These are phyloP conservation scores for Cephus cinctus DNA, from an alignment of 1,140 invertebrate species.

Conservation along the genomic window DNA sequence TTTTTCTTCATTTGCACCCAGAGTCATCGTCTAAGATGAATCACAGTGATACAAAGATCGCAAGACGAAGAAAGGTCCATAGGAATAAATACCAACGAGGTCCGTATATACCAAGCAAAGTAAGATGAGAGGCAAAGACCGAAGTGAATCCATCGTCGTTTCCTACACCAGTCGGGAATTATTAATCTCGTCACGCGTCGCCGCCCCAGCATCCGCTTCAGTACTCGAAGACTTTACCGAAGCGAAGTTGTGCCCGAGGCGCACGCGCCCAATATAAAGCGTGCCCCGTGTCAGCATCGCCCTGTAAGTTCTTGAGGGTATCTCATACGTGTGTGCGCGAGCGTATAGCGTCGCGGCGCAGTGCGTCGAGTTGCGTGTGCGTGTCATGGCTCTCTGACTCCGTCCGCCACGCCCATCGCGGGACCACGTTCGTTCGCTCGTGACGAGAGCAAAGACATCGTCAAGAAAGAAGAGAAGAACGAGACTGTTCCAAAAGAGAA, in stretches of 20 bases:
- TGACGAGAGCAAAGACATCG: conserved; percentile 43
- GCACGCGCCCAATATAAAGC: conserved; percentile 27
- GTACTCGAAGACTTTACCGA: neutral
- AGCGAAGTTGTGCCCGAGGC: conserved; percentile 17
- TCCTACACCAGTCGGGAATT: conserved; percentile 28
- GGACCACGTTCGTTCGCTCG: conserved; percentile 44
- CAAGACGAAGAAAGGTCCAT: no score
- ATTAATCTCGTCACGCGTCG: conserved; percentile 38
- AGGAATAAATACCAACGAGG: no score
- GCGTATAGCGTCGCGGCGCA: conserved; percentile 13
- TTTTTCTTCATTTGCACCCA: no score
- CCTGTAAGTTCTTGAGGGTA: no score
- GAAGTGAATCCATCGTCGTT: conserved; percentile 14
- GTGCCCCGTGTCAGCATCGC: conserved; percentile 30
- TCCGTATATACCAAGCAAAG: neutral
- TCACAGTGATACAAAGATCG: no score
- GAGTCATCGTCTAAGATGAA: no score
- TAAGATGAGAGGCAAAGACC: conserved; percentile 13
- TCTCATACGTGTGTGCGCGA: conserved; percentile 17
- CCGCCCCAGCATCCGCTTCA: conserved; percentile 27
- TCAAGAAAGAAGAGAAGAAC: conserved; percentile 22
- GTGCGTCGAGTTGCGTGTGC: conserved; percentile 37
- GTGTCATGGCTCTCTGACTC: conserved; percentile 42
- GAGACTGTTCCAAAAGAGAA: conserved; percentile 20
- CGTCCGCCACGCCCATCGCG: conserved; percentile 46